Percentiles rank a stretch among this genome's conserved stretches.
Conservation (phyloP, 2,888 invertebrate species). For the Neoitamus cyanurus region DNA sequence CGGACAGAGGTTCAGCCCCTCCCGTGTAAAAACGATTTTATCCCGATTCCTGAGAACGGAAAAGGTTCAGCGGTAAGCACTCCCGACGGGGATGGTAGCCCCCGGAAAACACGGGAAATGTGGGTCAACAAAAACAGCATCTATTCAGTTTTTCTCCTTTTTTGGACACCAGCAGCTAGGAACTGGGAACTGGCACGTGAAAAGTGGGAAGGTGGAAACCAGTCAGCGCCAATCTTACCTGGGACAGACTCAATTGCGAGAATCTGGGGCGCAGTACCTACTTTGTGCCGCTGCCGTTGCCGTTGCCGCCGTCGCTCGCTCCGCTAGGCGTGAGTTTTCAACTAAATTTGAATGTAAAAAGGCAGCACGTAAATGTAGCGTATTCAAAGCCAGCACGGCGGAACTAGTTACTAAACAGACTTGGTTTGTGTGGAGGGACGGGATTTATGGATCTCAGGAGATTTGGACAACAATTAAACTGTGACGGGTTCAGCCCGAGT, state of each 20-base stretch:
- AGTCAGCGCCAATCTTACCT: background rate
- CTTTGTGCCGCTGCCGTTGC: background rate
- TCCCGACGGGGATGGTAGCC: background rate
- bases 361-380: background rate
- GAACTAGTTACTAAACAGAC: background rate
- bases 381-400: background rate
- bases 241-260: background rate
- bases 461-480: background rate
- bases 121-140: background rate
- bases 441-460: background rate
- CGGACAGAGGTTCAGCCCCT: conserved; percentile 7
- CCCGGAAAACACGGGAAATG: conserved; percentile 16
- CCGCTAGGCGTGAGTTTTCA: background rate
- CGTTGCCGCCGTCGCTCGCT: background rate
- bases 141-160: background rate
- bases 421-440: background rate
- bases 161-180: background rate
- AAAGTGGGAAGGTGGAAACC: background rate
- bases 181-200: background rate
- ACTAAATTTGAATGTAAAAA: background rate
- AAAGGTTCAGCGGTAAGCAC: background rate
- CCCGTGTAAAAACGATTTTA: conserved; percentile 21
- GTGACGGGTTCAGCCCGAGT: background rate
- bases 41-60: conserved; percentile 11
- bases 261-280: background rate